These are phyloP conservation scores for Acrocephalus kingi DNA, from an alignment of 2,113 vertebrate species.

Conservation along the genomic window DNA sequence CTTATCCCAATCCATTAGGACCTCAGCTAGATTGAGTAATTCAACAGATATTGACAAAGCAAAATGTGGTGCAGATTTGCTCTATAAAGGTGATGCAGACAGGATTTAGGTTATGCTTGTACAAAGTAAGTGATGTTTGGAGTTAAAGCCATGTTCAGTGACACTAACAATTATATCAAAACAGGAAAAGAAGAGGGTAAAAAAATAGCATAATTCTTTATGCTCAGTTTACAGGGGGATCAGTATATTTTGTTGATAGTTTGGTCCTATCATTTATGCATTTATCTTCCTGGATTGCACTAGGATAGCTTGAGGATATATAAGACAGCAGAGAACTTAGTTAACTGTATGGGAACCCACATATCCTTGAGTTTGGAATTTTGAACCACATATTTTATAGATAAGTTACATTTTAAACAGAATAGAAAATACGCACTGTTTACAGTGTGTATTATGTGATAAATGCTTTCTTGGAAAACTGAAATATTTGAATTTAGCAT, in stretches of 20 bases:
- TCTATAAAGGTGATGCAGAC: background rate
- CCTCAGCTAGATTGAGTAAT: background rate
- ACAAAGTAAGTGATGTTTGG: background rate
- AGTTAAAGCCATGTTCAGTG: background rate
- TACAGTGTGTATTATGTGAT: background rate
- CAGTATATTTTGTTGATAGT: background rate
- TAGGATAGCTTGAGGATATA: background rate
- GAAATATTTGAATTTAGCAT: background rate
- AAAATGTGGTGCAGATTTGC: background rate
- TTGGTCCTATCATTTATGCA: background rate
- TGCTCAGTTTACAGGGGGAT: background rate
- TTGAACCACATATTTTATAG: background rate
- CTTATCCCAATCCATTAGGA: background rate
- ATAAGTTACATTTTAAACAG: background rate
- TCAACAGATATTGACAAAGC: background rate
- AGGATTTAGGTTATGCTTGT: background rate
- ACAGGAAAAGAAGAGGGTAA: background rate
- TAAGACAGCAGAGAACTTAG: background rate
- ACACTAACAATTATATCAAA: background rate
- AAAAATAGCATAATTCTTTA: background rate
- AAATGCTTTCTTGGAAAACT: background rate
- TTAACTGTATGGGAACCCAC: background rate
- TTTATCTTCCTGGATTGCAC: background rate
- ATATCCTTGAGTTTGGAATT: background rate
- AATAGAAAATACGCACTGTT: background rate